phyloP scores from a whole-genome alignment of 2,888 invertebrate species.

The Lasioglossum vierecki region DNA sequence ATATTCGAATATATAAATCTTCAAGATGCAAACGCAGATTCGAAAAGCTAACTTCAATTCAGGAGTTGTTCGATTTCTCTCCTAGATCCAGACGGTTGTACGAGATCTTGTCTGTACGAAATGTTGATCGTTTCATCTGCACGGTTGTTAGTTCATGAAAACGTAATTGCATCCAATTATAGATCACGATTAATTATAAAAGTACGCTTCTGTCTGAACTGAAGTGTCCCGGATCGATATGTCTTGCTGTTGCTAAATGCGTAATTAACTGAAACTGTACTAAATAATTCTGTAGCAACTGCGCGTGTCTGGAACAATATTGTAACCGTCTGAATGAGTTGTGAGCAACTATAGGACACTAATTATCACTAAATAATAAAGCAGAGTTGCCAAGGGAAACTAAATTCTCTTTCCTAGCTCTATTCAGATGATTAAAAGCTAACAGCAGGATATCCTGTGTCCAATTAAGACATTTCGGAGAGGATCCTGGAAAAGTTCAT shows the following conservation, averaged over 20 bases:
- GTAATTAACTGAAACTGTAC: not conserved
- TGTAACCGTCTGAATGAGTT: not conserved
- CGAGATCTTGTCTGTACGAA: not conserved
- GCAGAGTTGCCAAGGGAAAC: not conserved
- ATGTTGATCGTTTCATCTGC: not conserved
- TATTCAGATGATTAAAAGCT: not conserved
- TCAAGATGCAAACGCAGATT: too few species aligned
- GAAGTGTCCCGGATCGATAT: not conserved
- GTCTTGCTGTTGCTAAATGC: not conserved
- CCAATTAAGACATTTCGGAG: not conserved
- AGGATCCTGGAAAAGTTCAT: not conserved
- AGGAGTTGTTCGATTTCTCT: not conserved
- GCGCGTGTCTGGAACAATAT: too few species aligned
- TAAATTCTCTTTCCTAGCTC: not conserved
- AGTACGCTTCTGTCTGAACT: not conserved
- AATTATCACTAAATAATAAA: not conserved
- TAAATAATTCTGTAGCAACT: too few species aligned
- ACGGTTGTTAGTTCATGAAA: not conserved
- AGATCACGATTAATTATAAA: not conserved
- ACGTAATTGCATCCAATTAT: not conserved
- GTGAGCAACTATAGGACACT: not conserved
- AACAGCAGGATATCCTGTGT: too few species aligned
- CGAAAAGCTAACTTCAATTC: not conserved
- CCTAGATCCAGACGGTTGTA: not conserved
- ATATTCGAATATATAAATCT: too few species aligned